Evolutionary conservation across 2,797 vertebrate species (phyloP).

Genomic region (Meriones psammophilus): DNA sequence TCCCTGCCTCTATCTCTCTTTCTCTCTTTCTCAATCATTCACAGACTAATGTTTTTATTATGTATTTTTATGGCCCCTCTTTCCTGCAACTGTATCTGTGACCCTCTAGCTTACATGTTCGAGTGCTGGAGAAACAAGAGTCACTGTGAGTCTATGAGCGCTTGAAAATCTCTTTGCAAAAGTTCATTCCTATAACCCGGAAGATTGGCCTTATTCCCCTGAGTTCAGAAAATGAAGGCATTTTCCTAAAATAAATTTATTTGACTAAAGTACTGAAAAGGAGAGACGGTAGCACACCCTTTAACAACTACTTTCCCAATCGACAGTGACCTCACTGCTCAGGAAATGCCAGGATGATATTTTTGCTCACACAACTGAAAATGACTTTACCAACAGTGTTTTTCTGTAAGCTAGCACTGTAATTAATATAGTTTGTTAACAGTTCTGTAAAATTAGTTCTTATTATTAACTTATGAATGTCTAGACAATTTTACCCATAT

Average conservation of each 20-base stretch:
- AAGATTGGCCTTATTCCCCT: background rate
- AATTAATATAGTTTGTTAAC: background rate
- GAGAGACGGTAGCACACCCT: background rate
- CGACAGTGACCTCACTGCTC: background rate
- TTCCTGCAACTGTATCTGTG: background rate
- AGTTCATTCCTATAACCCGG: background rate
- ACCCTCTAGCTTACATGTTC: background rate
- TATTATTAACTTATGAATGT: background rate
- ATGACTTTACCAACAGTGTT: background rate
- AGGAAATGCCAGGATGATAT: slow-evolving; percentile 50
- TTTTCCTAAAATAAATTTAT: slow-evolving; percentile 24
- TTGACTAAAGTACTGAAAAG: background rate
- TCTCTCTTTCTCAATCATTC: background rate
- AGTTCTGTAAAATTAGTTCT: background rate
- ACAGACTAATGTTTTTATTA: background rate
- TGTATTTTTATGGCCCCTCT: background rate
- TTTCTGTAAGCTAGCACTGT: background rate
- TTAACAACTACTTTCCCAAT: background rate
- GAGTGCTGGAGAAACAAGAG: background rate
- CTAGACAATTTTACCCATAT: background rate
- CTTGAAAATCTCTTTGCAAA: slow-evolving; percentile 5
- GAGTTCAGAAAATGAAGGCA: slow-evolving; percentile 17
- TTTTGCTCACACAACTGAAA: slow-evolving; percentile 8
- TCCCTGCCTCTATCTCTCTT: too few species aligned
- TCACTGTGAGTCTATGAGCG: background rate